Evolutionary conservation across 2,888 invertebrate genomes (phyloP), one percentile per base, ranked within the genome.

Genomic region (Notodonta ziczac): DNA sequence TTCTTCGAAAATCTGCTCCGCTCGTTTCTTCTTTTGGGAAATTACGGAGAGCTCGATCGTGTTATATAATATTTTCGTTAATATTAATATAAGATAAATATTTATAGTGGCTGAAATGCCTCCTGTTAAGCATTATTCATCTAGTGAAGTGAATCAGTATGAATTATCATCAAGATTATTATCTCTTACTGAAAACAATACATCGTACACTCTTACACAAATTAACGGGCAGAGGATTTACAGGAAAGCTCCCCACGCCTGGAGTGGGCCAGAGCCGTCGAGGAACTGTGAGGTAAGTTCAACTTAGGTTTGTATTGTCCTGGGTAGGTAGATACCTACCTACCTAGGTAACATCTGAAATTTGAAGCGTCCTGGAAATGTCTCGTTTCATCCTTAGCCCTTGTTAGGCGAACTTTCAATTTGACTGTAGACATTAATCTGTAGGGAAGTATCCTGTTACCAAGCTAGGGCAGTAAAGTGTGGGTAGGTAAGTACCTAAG

Each of bases 181-280:
- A 81, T 86, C 93, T 67, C 81, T 93, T 81, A 93, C 93, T 66
- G 93, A 93, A 87, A 91, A 91, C 80, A 89, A 92, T 80, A 90
- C 90, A 74, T 89, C 91, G 0, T 93, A 93, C 78, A 93, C 92
- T 67, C 83, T 93, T 66, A 91, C 91, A 57, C 96, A 96, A 90
- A 95, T 96, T 82, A 96, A 96, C 87, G 96, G 96, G 13, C 96
- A 96, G 85, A 87, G 96, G 71, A 95, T 95, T 80, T 96, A 94
- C 82, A 95, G 95, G 70, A 92, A 91, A 65, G 95, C 96, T 56
- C 94, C 95, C 14, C 94, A 94, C 62, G 90, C 91, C 57, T 93
- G 94, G 90, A 86, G 79, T 59, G 94, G 93, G 46, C 92, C 94
- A 13, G 92, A 93, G 72, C 92, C 94, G 16, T 95, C 91, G 2